phyloP scores from a whole-genome alignment of 2,888 invertebrate species.

The Limnephilus lunatus region DNA sequence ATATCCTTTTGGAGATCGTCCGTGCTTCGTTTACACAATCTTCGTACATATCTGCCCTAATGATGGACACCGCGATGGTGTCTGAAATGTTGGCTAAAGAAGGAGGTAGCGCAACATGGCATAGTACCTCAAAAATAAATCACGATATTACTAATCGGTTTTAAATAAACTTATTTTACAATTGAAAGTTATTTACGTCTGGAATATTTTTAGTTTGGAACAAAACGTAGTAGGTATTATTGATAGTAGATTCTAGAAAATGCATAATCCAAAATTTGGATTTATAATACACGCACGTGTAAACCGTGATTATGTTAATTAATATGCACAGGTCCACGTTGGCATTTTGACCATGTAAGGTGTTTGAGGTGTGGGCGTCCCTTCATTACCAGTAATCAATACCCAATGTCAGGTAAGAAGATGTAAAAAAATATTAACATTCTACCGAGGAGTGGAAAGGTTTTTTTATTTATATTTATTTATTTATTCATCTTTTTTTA shows the following conservation, averaged over 20 bases:
- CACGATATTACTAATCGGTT: neutral
- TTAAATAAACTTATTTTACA: neutral
- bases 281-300: neutral
- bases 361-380: neutral
- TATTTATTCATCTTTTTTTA: neutral
- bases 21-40: too few relatives aligned
- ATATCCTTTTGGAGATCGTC: too few relatives aligned
- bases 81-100: too few relatives aligned
- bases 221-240: neutral
- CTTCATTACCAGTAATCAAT: neutral
- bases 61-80: too few relatives aligned
- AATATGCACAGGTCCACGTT: neutral
- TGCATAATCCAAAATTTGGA: neutral
- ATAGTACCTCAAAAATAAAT: too few relatives aligned
- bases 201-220: neutral
- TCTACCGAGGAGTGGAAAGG: neutral
- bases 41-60: too few relatives aligned
- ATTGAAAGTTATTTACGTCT: neutral
- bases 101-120: too few relatives aligned
- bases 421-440: neutral
- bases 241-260: neutral
- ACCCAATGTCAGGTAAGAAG: neutral
- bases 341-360: neutral
- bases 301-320: neutral
- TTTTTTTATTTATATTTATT: too few relatives aligned